phyloP scores from a whole-genome alignment of 2,113 vertebrate genomes.

The Vimba vimba region DNA sequence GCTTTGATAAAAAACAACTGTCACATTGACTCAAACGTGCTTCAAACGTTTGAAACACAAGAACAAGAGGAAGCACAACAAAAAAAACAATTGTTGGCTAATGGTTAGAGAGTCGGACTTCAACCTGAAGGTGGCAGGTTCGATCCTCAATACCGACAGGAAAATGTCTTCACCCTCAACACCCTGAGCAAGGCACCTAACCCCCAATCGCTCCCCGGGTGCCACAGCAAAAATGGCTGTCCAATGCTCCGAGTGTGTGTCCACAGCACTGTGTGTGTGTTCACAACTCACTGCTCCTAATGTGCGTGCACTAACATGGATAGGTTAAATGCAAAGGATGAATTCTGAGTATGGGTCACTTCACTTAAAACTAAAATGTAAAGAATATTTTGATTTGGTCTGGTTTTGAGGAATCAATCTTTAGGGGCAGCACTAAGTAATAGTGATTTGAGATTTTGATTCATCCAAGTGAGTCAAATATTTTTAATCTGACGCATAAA shows the following conservation, averaged over 20 bases:
- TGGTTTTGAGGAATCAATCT: not conserved
- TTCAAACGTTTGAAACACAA: not conserved
- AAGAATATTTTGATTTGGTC: not conserved
- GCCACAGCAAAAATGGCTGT: no score
- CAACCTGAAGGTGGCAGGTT: no score
- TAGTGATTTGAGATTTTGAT: not conserved
- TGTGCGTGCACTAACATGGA: not conserved
- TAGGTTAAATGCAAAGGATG: not conserved
- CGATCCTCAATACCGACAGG: no score
- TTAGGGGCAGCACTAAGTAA: not conserved
- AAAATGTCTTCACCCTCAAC: no score
- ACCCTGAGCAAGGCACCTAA: no score
- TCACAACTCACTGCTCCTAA: not conserved
- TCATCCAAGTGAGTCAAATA: no score
- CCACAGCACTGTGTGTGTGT: not conserved
- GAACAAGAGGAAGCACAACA: not conserved
- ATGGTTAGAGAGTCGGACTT: no score
- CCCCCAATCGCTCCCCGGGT: no score
- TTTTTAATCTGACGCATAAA: no score
- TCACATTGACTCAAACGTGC: not conserved
- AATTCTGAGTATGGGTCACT: not conserved
- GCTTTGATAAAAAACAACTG: not conserved
- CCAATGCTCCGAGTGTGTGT: not conserved
- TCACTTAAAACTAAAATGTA: no score
- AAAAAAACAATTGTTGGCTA: no score